Percentiles rank a stretch among this genome's conserved stretches.
phyloP scores from a whole-genome alignment of 1,140 invertebrate species.

The Portunus trituberculatus region DNA sequence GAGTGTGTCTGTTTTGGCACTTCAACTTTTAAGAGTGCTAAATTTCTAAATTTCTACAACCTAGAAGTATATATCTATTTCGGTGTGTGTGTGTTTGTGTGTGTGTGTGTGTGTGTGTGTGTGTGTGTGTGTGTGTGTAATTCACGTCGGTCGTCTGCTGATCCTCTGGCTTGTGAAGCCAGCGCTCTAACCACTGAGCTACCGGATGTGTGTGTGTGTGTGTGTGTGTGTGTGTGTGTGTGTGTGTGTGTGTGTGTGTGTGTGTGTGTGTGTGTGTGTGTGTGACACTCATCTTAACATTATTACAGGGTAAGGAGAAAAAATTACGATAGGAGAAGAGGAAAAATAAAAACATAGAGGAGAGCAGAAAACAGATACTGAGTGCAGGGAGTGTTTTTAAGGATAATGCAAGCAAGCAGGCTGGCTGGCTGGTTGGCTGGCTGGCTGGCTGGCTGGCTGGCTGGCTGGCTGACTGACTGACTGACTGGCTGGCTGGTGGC shows the following conservation, averaged over 20 bases:
- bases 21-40: not conserved
- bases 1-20: not conserved
- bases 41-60: not conserved
- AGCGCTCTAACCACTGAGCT: too few relatives aligned
- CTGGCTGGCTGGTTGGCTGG: too few relatives aligned
- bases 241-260: constrained; percentile 12
- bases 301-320: too few relatives aligned
- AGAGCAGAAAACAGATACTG: not conserved
- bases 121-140: constrained; percentile 46
- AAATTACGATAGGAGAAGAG: not conserved
- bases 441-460: too few relatives aligned
- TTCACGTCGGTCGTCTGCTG: too few relatives aligned
- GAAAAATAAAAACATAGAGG: not conserved
- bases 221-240: constrained; percentile 48
- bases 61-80: constrained; percentile 10
- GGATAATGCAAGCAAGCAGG: too few relatives aligned
- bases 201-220: too few relatives aligned
- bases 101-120: constrained; percentile 43
- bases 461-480: too few relatives aligned
- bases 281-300: too few relatives aligned
- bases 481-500: not conserved
- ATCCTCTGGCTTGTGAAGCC: too few relatives aligned
- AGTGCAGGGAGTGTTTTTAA: too few relatives aligned
- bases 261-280: constrained; percentile 3
- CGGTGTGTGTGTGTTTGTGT: constrained; percentile 36